Conservation (phyloP, 2,888 invertebrate genomes). For the Trichogramma dendrolimi region DNA sequence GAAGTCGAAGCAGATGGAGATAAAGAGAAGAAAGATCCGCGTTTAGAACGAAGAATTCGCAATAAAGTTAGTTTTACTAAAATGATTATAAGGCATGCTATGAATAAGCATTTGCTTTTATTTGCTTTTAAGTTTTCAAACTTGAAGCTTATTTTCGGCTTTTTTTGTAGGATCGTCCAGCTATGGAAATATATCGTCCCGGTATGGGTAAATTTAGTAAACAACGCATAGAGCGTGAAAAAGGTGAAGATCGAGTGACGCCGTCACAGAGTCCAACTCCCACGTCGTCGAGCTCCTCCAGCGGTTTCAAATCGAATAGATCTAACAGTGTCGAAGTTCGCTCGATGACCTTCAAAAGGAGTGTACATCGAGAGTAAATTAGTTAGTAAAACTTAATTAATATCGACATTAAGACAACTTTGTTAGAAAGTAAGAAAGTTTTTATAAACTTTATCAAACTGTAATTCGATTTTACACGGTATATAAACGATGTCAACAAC, state of each 20-base stretch:
- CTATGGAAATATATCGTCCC: conserved; percentile 85
- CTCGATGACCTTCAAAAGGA: conserved; percentile 49
- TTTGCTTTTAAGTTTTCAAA: background rate
- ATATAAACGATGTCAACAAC: too few relatives aligned
- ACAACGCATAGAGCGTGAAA: conserved; percentile 55
- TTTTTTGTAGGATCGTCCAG: conserved; percentile 71
- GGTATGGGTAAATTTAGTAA: conserved; percentile 79
- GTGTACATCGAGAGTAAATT: conserved; percentile 42
- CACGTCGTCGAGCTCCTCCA: conserved; percentile 29
- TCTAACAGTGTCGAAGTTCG: conserved; percentile 43
- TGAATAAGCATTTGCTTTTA: background rate
- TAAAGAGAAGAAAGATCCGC: conserved; percentile 57
- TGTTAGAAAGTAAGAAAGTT: too few relatives aligned
- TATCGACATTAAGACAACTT: too few relatives aligned
- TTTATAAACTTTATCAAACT: too few relatives aligned
- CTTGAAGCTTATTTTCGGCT: conserved; percentile 3
- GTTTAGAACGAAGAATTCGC: conserved; percentile 62
- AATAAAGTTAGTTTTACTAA: conserved; percentile 57
- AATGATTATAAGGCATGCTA: background rate
- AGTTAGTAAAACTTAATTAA: too few relatives aligned
- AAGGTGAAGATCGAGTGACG: conserved; percentile 47
- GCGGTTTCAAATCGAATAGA: conserved; percentile 36
- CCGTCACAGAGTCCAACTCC: conserved; percentile 49
- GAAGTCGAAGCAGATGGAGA: conserved; percentile 58
- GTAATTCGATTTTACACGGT: too few relatives aligned